Percentiles rank a stretch among this genome's conserved stretches.
Evolutionary conservation across 2,113 vertebrate genomes (phyloP).

Genomic region (Reinhardtius hippoglossoides): DNA sequence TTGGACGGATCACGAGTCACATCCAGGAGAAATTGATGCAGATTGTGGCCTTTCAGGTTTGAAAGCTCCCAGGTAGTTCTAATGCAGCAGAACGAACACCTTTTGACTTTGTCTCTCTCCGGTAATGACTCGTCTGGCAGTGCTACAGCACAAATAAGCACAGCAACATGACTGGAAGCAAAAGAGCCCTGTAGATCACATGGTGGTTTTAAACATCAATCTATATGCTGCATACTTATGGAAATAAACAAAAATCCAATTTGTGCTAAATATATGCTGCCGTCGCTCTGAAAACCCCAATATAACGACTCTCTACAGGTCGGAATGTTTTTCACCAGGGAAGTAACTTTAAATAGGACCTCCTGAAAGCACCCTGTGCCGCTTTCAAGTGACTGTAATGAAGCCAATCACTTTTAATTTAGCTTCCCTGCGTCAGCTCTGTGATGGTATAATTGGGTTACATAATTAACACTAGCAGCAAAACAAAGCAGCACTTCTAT

Average conservation of each 20-base stretch:
- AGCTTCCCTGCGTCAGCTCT: conserved; percentile 66
- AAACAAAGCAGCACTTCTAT: conserved; percentile 75
- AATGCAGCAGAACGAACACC: conserved; percentile 27
- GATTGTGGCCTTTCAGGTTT: conserved; percentile 50
- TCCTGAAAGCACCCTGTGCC: conserved; percentile 60
- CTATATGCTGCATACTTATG: conserved; percentile 25
- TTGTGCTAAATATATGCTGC: conserved; percentile 38
- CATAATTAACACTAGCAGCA: conserved; percentile 78
- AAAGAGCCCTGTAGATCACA: background rate
- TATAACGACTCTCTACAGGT: conserved; percentile 44
- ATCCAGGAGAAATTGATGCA: conserved; percentile 44
- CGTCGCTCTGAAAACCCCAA: conserved; percentile 42
- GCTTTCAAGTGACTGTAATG: conserved; percentile 74
- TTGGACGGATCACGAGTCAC: conserved; percentile 26
- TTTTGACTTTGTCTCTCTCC: conserved; percentile 15
- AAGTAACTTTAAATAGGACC: conserved; percentile 70
- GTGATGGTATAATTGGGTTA: conserved; percentile 81
- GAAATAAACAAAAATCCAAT: conserved; percentile 55
- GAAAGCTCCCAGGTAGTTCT: conserved; percentile 36
- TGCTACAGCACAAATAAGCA: conserved; percentile 49
- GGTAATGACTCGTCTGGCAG: conserved; percentile 39
- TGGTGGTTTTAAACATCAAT: conserved; percentile 38
- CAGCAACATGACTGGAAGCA: conserved; percentile 18
- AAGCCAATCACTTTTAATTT: conserved; percentile 82
- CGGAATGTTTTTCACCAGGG: conserved; percentile 35